Evolutionary conservation across 2,888 invertebrate species (phyloP), one percentile per base, ranked within the genome.

Genomic region (Horisme vitalbata): DNA sequence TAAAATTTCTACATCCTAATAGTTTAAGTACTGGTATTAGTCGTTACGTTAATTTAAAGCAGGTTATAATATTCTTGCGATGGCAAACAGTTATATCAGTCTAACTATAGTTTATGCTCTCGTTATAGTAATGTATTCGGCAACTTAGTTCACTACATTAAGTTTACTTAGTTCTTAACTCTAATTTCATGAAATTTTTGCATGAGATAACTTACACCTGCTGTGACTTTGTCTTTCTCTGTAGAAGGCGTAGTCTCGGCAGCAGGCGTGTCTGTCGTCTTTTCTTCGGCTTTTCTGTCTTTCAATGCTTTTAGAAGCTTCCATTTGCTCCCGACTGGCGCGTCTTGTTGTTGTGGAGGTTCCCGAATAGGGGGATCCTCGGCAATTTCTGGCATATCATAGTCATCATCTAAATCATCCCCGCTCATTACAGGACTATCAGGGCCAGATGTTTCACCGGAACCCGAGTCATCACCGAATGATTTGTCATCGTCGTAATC

Each of bases 211-310:
- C 92, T 91, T 90, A 92, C 91, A 67, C 92, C 92, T 82, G 94
- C 93, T 90, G 93, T 93, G 60, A 93, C 93, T 82, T 93, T 93
- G 65, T 94, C 93, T 63, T 92, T 92, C 46, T 90, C 90, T 4
- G 90, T 85, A 28, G 90, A 89, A 30, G 92, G 91, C 35, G 93
- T 92, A 48, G 92, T 93, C 41, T 90, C 92, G 46, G 90, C 91
- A 45, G 90, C 91, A 36, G 92, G 91, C 55, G 94, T 93, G 46
- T 93, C 94, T 50, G 93, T 92, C 65, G 93, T 93, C 75, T 94
- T 95, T 66, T 97, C 96, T 78, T 97, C 97, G 2, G 96, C 95
- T 84, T 97, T 97, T 51, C 95, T 91, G 67, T 97, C 97, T 74
- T 97, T 97, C 15, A 97, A 80, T 0, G 97, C 96, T 81, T 97